These are phyloP conservation scores for Dicycla oo DNA, from an alignment of 2,888 invertebrate genomes.

Conservation along the genomic window DNA sequence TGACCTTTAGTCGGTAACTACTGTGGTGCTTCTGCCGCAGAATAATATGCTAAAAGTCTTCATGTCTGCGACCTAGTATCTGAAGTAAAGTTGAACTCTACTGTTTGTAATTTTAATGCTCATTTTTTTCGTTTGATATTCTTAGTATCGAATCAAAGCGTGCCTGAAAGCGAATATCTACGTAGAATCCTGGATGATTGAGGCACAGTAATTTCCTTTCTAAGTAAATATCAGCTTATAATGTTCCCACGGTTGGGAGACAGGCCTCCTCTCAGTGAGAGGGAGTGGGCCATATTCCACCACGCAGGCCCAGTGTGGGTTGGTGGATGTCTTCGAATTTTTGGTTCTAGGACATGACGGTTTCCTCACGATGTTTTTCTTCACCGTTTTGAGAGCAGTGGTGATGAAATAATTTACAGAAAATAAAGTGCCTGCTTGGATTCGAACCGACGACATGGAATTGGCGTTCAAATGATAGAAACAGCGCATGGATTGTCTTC, in stretches of 20 bases:
- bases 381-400: too few species aligned
- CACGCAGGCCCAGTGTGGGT: too few species aligned
- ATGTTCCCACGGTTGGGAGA: too few species aligned
- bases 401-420: too few species aligned
- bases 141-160: background rate
- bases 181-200: background rate
- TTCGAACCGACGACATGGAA: too few species aligned
- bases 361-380: too few species aligned
- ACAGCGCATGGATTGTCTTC: background rate
- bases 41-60: background rate
- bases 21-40: background rate
- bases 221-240: too few species aligned
- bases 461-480: background rate
- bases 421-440: too few species aligned
- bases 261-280: too few species aligned
- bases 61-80: background rate
- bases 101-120: background rate
- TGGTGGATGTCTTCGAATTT: too few species aligned
- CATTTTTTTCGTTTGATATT: background rate
- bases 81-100: background rate
- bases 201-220: background rate
- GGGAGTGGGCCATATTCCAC: too few species aligned
- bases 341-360: too few species aligned
- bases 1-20: background rate
- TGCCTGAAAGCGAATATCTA: background rate